These are phyloP conservation scores for Cygnus olor DNA, from an alignment of 2,797 vertebrate genomes.

Conservation along the genomic window DNA sequence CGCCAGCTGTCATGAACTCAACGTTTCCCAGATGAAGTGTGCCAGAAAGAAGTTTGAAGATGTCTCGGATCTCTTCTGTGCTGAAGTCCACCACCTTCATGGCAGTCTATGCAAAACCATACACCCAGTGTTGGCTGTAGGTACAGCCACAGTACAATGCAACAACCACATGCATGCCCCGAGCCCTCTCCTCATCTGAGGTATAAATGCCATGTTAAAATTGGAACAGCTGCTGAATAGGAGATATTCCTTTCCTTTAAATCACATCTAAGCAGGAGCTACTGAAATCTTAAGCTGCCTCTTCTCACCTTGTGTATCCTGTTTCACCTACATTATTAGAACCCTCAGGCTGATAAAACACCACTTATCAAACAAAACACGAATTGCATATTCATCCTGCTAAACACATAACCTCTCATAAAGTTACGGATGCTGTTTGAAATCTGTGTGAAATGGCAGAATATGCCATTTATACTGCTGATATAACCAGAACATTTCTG, in stretches of 20 bases:
- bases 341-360: neutral
- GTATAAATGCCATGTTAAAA: neutral
- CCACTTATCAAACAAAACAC: neutral
- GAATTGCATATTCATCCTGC: neutral
- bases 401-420: neutral
- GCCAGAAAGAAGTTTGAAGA: constrained; percentile 90
- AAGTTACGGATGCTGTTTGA: neutral
- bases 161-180: neutral
- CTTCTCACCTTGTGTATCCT: neutral
- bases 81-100: constrained; percentile 90
- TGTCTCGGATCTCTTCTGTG: constrained; percentile 89
- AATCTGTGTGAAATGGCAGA: neutral
- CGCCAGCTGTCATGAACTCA: constrained; percentile 93
- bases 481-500: neutral
- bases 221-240: neutral
- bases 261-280: neutral
- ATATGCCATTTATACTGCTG: neutral
- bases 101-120: constrained; percentile 81
- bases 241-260: neutral
- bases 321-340: neutral
- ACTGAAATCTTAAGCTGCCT: neutral
- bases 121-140: neutral
- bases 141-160: neutral
- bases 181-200: neutral
- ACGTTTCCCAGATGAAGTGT: constrained; percentile 91